phyloP scores from a whole-genome alignment of 1,140 invertebrate species.

The Drosophila busckii region DNA sequence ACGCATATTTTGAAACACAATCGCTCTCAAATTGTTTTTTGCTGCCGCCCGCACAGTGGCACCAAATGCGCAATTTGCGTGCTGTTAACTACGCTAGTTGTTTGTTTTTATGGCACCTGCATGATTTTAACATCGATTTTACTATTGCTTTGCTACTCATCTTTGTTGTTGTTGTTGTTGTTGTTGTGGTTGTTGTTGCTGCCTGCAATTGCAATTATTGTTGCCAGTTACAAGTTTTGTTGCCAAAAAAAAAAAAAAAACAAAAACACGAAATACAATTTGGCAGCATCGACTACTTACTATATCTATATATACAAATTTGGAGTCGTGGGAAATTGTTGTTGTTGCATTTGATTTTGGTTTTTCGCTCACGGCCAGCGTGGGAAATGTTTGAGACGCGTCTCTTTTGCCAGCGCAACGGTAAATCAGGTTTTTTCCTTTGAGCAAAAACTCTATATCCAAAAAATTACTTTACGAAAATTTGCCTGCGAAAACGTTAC shows the following conservation, averaged over 20 bases:
- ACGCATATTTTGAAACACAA: too few relatives aligned
- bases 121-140: constrained; percentile 60
- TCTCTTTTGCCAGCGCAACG: constrained; percentile 48
- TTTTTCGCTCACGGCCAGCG: constrained; percentile 50
- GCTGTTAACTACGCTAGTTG: constrained; percentile 14
- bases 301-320: constrained; percentile 72
- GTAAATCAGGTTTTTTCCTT: constrained; percentile 73
- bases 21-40: too few relatives aligned
- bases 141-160: constrained; percentile 26
- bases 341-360: constrained; percentile 50
- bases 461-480: constrained; percentile 48
- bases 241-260: too few relatives aligned
- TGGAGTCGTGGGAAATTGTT: constrained; percentile 70
- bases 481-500: constrained; percentile 51
- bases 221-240: constrained; percentile 66
- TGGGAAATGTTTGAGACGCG: constrained; percentile 66
- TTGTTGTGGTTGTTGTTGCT: constrained; percentile 7
- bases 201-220: constrained; percentile 62
- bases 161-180: constrained; percentile 8
- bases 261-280: too few relatives aligned
- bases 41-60: constrained; percentile 9
- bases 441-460: constrained; percentile 27
- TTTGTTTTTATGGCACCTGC: constrained; percentile 68
- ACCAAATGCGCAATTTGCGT: constrained; percentile 29
- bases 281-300: constrained; percentile 23